Base-by-base conservation (phyloP, 2,888 invertebrate genomes). In the Aspidapion aeneum region DNA sequence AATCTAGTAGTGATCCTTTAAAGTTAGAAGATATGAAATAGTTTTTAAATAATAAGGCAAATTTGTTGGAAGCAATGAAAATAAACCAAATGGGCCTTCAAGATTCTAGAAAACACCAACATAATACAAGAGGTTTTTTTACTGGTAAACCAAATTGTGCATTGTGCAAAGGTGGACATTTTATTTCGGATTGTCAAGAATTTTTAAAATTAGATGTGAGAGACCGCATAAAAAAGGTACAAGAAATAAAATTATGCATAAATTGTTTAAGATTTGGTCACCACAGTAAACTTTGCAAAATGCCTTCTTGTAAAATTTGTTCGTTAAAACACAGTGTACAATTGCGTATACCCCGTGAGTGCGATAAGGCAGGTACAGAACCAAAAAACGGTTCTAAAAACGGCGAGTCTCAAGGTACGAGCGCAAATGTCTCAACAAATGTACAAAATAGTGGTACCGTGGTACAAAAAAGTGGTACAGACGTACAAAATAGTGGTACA, bases 41-140 rank as follows among this genome's bases (percentile, higher is more conserved):
- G 1, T 60, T 58, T 60, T 60, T 60, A 60, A 60, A 21, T 18
- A 18, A 9, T 22, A 21, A 22, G n/a, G 60, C 60, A 2, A 52
- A 60, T 57, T 22, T 52, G n/a, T 21, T 60, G 18, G 60, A 60
- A 19, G 17, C 60, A 5, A 21, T 60, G 18, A 50, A 50, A 58
- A 18, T 50, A 50, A 50, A 58, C 18, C 12, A 48, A 49, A 17
- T 2, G 7, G n/a, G 7, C 50, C 12, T 49, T 12, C 18, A 50
- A 2, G 1, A 18, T 16, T 18, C n/a, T 9, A 22, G 58, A 52
- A 21, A 7, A 21, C 12, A 60, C 18, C 17, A 18, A 52, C 9
- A 21, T 20, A 55, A 17, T 12, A 58, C 35, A 12, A 3, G 35
- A 35, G 35, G 58, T 1, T 55, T 20, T 19, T 48, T 22, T 48